A percentile compares a stretch with the other conserved stretches of the same genome.
Evolutionary conservation across 2,888 invertebrate genomes (phyloP).

Genomic region (Protodeltote pygarga): DNA sequence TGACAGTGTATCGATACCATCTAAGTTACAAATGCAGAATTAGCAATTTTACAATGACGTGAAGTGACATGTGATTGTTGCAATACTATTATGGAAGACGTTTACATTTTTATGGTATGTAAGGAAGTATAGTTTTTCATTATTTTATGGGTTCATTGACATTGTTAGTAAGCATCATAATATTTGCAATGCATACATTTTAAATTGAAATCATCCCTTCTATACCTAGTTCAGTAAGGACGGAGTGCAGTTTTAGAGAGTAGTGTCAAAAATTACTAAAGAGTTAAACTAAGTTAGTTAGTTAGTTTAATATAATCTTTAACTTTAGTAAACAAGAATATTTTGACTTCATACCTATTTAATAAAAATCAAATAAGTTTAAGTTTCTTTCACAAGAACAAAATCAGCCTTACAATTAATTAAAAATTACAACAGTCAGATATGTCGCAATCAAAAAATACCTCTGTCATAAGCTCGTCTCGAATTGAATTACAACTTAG

Average conservation of each 20-base stretch:
- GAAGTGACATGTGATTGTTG: constrained; percentile 75
- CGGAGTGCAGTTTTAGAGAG: too few species aligned
- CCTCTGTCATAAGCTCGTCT: not conserved
- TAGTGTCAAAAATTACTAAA: too few species aligned
- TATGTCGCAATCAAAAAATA: not conserved
- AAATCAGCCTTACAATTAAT: not conserved
- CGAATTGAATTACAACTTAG: not conserved
- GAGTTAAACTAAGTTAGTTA: too few species aligned
- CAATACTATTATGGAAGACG: constrained; percentile 61
- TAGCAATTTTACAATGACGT: constrained; percentile 57
- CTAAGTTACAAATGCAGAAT: constrained; percentile 51
- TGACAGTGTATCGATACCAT: constrained; percentile 61
- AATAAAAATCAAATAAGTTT: too few species aligned
- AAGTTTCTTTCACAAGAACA: not conserved
- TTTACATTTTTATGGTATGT: constrained; percentile 77
- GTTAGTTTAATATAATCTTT: too few species aligned
- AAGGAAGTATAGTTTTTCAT: constrained; percentile 62
- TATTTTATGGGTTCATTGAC: constrained; percentile 54
- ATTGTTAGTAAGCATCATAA: constrained; percentile 33
- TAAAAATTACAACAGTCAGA: not conserved
- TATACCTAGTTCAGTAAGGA: too few species aligned
- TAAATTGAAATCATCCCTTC: not conserved
- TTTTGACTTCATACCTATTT: too few species aligned
- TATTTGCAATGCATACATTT: constrained; percentile 28
- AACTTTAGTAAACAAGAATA: too few species aligned